Evolutionary conservation across 2,888 invertebrate species (phyloP).

Genomic region (Achlya flavicornis): DNA sequence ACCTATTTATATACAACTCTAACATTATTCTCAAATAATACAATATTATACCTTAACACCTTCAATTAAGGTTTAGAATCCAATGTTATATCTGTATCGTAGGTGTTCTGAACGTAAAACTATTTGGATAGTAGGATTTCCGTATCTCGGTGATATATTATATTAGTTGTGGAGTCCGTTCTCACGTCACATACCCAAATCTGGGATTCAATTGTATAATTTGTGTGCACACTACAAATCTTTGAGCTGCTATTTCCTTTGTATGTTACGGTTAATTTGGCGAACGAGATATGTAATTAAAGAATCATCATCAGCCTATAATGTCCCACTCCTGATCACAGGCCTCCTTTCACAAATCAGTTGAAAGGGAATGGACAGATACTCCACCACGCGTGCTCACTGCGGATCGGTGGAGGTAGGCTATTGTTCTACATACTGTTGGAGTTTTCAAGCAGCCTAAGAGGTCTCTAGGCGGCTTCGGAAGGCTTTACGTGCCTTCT

Average conservation of each 20-base stretch:
- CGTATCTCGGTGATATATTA: neutral
- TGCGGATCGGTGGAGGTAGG: no score
- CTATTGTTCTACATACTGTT: no score
- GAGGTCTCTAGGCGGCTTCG: no score
- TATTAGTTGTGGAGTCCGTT: constrained; percentile 4
- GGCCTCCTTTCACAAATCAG: no score
- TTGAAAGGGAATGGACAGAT: no score
- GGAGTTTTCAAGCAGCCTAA: no score
- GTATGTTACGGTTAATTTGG: neutral
- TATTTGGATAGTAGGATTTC: neutral
- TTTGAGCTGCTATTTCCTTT: neutral
- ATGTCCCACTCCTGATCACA: no score
- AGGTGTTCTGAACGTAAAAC: neutral
- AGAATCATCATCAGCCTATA: no score
- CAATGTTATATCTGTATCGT: neutral
- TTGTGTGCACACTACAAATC: constrained; percentile 1
- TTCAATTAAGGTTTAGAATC: neutral
- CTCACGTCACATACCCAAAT: neutral
- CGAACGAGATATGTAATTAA: neutral
- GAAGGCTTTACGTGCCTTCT: no score
- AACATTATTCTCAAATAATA: neutral
- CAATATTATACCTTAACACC: neutral
- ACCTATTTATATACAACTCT: neutral
- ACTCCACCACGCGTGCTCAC: no score
- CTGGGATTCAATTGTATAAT: constrained; percentile 2